Conservation (phyloP, 2,888 invertebrate genomes). For the Caprella mutica region DNA sequence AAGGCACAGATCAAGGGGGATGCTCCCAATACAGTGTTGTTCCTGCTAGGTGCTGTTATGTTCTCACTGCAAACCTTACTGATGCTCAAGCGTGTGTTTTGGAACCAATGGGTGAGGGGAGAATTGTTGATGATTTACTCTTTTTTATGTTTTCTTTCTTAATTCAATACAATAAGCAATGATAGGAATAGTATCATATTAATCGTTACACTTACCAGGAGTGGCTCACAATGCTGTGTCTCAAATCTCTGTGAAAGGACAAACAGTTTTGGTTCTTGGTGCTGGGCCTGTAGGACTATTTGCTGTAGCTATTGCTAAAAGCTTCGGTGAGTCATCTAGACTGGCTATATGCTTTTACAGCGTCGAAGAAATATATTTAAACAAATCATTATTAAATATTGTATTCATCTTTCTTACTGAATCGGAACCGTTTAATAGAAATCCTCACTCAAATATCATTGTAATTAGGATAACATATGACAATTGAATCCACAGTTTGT, state of each 20-base stretch:
- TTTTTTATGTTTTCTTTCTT: not conserved
- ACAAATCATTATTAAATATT: no score
- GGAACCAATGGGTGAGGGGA: conserved; percentile 24
- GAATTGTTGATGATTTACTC: not conserved
- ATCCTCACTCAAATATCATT: no score
- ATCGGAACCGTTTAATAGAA: no score
- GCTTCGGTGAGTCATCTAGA: conserved; percentile 14
- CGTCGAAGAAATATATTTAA: not conserved
- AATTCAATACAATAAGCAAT: no score
- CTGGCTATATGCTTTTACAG: not conserved
- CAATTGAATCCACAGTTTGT: no score
- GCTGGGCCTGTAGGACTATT: conserved; percentile 27
- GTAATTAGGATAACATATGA: no score
- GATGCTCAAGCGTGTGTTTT: conserved; percentile 21
- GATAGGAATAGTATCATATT: no score
- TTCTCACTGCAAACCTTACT: conserved; percentile 12
- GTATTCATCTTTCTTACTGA: no score
- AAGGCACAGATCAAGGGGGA: conserved; percentile 26
- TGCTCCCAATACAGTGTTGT: conserved; percentile 22
- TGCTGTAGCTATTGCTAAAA: conserved; percentile 18
- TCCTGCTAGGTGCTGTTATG: conserved; percentile 21
- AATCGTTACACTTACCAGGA: conserved; percentile 2
- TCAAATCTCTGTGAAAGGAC: conserved; percentile 15
- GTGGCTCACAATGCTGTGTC: conserved; percentile 31
- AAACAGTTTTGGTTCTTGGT: conserved; percentile 26